Percentiles rank a stretch among this genome's conserved stretches.
Evolutionary conservation across 2,888 invertebrate species (phyloP).

Genomic region (Perithous albicinctus): DNA sequence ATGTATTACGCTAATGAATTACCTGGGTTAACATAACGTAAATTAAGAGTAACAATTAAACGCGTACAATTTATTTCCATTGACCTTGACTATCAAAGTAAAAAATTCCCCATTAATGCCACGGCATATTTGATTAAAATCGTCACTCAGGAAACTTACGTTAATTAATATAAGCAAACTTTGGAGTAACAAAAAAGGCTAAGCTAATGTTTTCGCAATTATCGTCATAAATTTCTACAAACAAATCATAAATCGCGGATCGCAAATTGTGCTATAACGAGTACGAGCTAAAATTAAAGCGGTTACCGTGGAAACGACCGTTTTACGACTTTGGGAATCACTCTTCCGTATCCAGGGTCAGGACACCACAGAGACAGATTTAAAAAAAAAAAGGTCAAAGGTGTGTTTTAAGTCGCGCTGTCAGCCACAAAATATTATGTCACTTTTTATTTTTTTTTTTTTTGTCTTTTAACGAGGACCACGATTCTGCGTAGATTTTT

Average conservation of each 20-base stretch:
- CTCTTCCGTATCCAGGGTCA: conserved; percentile 63
- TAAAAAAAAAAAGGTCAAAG: background rate
- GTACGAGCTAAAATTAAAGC: background rate
- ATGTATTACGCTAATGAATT: conserved; percentile 78
- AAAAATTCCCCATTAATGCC: too few relatives aligned
- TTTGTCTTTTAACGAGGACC: too few relatives aligned
- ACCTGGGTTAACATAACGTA: conserved; percentile 81
- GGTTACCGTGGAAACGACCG: conserved; percentile 64
- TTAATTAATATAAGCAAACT: background rate
- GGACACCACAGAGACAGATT: conserved; percentile 30
- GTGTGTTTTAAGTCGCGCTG: background rate
- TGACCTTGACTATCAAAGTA: conserved; percentile 14
- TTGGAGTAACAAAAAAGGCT: conserved; percentile 6
- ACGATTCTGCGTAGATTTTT: background rate
- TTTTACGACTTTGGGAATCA: conserved; percentile 55
- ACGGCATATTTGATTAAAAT: too few relatives aligned
- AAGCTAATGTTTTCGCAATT: conserved; percentile 14
- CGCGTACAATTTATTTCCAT: conserved; percentile 55
- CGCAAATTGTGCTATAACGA: conserved; percentile 34
- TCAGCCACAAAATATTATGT: conserved; percentile 2
- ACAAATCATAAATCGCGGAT: too few relatives aligned
- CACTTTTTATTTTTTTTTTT: background rate
- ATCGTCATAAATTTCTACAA: too few relatives aligned
- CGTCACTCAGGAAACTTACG: too few relatives aligned
- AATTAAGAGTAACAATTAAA: conserved; percentile 61